Evolutionary conservation across 2,113 vertebrate genomes (phyloP), one percentile per base, ranked within the genome.

Genomic region (Illadopsis cleaveri): DNA sequence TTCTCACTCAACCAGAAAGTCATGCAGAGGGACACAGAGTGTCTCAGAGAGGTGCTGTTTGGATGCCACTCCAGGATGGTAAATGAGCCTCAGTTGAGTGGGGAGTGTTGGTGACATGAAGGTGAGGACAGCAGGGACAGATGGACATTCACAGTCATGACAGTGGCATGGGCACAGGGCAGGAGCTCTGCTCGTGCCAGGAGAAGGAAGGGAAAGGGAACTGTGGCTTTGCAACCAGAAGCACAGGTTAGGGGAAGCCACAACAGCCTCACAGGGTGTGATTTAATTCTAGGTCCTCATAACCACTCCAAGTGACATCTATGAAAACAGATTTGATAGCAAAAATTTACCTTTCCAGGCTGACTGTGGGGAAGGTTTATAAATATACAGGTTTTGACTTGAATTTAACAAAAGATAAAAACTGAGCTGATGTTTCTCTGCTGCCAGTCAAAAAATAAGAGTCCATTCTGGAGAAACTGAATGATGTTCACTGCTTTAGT

Each of bases 1-100:
- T 96, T 95, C 89, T 79, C 91, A 85, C 88, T 93, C 89, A 84
- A 91, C 62, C 92, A 95, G 93, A 93, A 89, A 47, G 38, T 72
- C 96, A 94, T 93, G 93, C 94, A 90, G 50, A 65, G 86, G 45
- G 82, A 73, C 1, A 1, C 30, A 40, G 76, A 57, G 88, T 7
- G 42, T 44, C 62, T 48, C 19, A 2, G 24, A 73, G 66, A 71
- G 30, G 80, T 12, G 79, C 50, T 12, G 31, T 6, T 75, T 25
- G 31, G 69, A 18, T 73, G 72, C 22, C 68, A 58, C 76, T 62
- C 31, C 27, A 58, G 57, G 72, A 58, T 76, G 79, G 64, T 2
- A 54, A 57, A 86, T 17, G 78, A 86, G 60, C 28, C 77, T 50
- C 70, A 4, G 27, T 1, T 30, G 9, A 4, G 82, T 35, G 37